Percentiles rank a stretch among this genome's conserved stretches.
phyloP scores from a whole-genome alignment of 2,888 invertebrate genomes.

The Melinaea marsaeus region DNA sequence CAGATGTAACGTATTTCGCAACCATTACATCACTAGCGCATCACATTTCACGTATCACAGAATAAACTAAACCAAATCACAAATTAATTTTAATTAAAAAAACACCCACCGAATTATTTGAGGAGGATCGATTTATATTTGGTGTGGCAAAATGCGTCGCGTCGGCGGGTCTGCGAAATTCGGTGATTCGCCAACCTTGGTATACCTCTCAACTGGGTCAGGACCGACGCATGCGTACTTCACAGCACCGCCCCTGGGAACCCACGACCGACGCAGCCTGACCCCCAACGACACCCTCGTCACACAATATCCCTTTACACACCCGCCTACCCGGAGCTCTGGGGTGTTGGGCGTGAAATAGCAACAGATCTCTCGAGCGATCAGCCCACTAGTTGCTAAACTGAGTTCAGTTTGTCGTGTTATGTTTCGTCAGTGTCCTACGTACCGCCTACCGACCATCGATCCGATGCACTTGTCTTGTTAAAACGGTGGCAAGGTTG shows the following conservation, averaged over 20 bases:
- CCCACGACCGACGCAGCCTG: constrained; percentile 46
- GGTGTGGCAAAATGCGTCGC: constrained; percentile 38
- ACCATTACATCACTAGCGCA: constrained; percentile 51
- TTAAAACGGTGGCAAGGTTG: not conserved
- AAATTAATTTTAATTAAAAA: not conserved
- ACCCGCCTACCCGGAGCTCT: constrained; percentile 42
- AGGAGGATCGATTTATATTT: constrained; percentile 12
- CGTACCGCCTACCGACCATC: constrained; percentile 28
- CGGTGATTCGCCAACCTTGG: constrained; percentile 72
- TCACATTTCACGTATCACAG: constrained; percentile 32
- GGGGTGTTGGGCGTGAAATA: constrained; percentile 42
- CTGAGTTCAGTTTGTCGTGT: constrained; percentile 52
- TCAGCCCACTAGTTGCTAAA: constrained; percentile 71
- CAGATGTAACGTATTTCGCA: constrained; percentile 51
- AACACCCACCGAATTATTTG: not conserved
- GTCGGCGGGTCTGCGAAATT: constrained; percentile 68
- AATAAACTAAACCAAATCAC: not conserved
- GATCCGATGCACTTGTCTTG: constrained; percentile 19
- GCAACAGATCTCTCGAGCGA: constrained; percentile 67
- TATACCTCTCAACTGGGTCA: constrained; percentile 68
- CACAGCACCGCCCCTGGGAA: constrained; percentile 70
- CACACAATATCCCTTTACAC: constrained; percentile 16
- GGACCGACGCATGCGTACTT: constrained; percentile 68
- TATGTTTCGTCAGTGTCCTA: constrained; percentile 41
- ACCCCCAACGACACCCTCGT: constrained; percentile 48